These are phyloP conservation scores for Corydoras sp. DNA, from an alignment of 2,113 vertebrate genomes.

Conservation along the genomic window DNA sequence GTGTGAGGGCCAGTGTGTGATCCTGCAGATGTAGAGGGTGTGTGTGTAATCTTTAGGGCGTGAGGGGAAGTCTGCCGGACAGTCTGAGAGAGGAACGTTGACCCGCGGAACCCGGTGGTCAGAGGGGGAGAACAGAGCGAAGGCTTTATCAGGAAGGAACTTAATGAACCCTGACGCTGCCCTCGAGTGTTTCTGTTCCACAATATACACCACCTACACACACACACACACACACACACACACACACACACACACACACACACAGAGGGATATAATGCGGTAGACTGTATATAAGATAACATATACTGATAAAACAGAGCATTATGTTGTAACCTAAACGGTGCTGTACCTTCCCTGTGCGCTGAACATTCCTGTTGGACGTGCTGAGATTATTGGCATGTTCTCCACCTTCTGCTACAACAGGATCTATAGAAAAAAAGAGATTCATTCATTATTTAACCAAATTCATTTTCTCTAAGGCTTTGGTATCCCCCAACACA, in stretches of 20 bases:
- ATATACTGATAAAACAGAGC: constrained; percentile 3
- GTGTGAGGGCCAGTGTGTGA: constrained; percentile 82
- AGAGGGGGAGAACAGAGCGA: constrained; percentile 87
- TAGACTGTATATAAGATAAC: background rate
- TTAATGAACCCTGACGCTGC: constrained; percentile 87
- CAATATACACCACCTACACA: constrained; percentile 86
- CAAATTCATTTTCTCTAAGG: too few relatives aligned
- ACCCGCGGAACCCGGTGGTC: constrained; percentile 91
- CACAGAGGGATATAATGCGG: background rate
- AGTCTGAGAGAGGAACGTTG: constrained; percentile 79
- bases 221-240: constrained; percentile 19
- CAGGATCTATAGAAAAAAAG: background rate
- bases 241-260: background rate
- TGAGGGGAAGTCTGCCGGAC: constrained; percentile 75
- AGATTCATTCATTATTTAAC: background rate
- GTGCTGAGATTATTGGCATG: constrained; percentile 25
- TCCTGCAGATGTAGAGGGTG: constrained; percentile 86
- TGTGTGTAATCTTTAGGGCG: constrained; percentile 75
- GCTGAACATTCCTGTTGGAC: constrained; percentile 73
- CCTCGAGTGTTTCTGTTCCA: constrained; percentile 89
- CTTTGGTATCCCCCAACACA: too few relatives aligned
- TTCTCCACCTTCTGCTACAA: constrained; percentile 22
- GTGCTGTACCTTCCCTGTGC: constrained; percentile 81
- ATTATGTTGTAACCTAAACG: background rate
- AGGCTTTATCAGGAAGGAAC: constrained; percentile 80